These are phyloP conservation scores for Stegodyphus dumicola DNA, from an alignment of 1,140 invertebrate genomes.

Conservation along the genomic window DNA sequence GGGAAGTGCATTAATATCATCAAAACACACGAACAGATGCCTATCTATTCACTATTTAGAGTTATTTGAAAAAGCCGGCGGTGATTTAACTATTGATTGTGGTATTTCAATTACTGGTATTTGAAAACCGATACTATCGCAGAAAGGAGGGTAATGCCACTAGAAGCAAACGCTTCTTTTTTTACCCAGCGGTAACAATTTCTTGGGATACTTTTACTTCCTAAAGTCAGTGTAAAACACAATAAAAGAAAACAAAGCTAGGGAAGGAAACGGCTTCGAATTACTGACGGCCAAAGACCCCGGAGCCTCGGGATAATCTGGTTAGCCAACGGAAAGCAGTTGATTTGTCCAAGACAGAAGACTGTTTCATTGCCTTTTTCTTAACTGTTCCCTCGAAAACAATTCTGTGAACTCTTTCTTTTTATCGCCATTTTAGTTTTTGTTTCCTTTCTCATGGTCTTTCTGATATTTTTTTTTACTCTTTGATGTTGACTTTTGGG, in stretches of 20 bases:
- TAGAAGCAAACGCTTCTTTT: conserved; percentile 9
- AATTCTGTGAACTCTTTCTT: conserved; percentile 29
- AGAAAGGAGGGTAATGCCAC: conserved; percentile 8
- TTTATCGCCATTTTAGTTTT: conserved; percentile 35
- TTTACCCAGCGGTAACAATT: conserved; percentile 38
- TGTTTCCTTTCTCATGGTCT: not conserved
- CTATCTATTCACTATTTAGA: too few relatives aligned
- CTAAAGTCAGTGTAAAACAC: conserved; percentile 33
- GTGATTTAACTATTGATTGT: conserved; percentile 30
- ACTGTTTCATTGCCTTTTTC: conserved; percentile 49
- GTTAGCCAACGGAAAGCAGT: conserved; percentile 55
- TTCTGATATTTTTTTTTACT: too few relatives aligned
- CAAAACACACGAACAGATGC: too few relatives aligned
- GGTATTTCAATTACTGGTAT: conserved; percentile 28
- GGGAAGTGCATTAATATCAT: too few relatives aligned
- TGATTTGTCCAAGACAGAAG: conserved; percentile 44
- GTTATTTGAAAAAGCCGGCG: too few relatives aligned
- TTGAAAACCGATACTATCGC: conserved; percentile 27
- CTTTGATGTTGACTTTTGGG: too few relatives aligned
- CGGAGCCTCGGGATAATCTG: conserved; percentile 31
- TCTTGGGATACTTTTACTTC: conserved; percentile 26
- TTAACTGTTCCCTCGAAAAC: conserved; percentile 53
- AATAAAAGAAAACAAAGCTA: conserved; percentile 25
- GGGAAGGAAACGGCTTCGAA: conserved; percentile 44
- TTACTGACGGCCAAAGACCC: conserved; percentile 24